Percentiles rank a stretch among this genome's conserved stretches.
phyloP scores from a whole-genome alignment of 2,113 vertebrate species.

The Oreochromis niloticus region DNA sequence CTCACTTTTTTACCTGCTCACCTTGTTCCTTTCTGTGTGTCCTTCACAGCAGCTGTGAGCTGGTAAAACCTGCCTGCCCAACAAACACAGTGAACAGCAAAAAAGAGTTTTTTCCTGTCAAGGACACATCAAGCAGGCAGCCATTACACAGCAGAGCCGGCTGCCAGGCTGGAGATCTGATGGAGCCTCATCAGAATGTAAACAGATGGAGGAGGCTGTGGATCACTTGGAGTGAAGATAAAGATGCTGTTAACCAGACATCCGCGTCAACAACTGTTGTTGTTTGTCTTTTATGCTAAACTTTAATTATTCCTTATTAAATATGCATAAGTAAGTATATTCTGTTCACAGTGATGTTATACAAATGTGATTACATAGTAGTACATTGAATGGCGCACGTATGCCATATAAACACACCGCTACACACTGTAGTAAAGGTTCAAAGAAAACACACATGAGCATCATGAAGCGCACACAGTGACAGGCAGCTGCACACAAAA shows the following conservation, averaged over 20 bases:
- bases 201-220: background rate
- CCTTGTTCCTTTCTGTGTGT: background rate
- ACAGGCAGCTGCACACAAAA: background rate
- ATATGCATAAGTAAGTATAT: background rate
- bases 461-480: background rate
- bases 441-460: background rate
- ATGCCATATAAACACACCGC: background rate
- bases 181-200: background rate
- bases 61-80: background rate
- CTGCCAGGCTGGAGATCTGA: background rate
- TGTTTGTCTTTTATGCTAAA: background rate
- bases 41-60: background rate
- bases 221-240: background rate
- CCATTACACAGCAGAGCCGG: slow-evolving; percentile 35
- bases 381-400: background rate
- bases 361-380: background rate
- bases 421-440: accelerated
- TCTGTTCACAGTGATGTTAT: accelerated
- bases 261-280: too few relatives aligned
- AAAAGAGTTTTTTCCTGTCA: background rate
- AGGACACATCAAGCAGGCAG: slow-evolving; percentile 52
- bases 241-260: background rate
- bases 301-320: background rate
- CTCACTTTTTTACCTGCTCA: background rate
- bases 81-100: background rate